Base-by-base conservation (phyloP, 2,113 vertebrate species). In the Heloderma charlesbogerti region DNA sequence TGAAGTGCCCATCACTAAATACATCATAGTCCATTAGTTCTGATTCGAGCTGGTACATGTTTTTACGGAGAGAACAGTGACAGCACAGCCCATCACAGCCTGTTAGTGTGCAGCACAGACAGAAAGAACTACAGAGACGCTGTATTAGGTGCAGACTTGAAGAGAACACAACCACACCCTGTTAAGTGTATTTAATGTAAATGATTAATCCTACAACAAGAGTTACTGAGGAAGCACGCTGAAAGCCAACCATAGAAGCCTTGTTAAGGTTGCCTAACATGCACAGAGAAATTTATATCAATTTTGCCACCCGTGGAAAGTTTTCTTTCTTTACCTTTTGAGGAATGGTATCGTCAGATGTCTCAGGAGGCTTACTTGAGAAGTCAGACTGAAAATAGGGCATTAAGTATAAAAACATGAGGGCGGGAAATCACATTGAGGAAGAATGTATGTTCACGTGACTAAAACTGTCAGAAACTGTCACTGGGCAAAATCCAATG, bases 321-420 rank as follows among this genome's bases (percentile, higher is more conserved):
- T 88, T 74, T 90, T 89, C 45, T 91, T 96, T 91, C 89, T 95
- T 98, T 98, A 98, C 98, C 98, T 98, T 98, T 97, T 98, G 98
- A 97, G 97, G 97, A 97, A 96, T 95, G 97, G 91, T 96, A 97
- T 97, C 98, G 96, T 98, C 97, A n/a, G 97, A 43, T 93, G 97
- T 93, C 97, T 98, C 98, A 54, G 97, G 97, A 92, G 96, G 95
- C 95, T 97, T 98, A 96, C 97, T 97, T 97, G 97, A 96, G 96
- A 97, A 90, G 96, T 97, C 97, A 97, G 96, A 98, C 98, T 98
- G 97, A 97, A 98, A 98, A 97, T 89, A 97, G 97, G 97, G 97
- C 93, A 98, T 97, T 96, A 96, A 96, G 97, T 97, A 97, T 57
- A 97, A 91, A 95, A 91, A 96, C 34, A 96, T 98, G 95, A 98